These are phyloP conservation scores for Intellagama lesueurii DNA, from an alignment of 2,797 vertebrate species.

Conservation along the genomic window DNA sequence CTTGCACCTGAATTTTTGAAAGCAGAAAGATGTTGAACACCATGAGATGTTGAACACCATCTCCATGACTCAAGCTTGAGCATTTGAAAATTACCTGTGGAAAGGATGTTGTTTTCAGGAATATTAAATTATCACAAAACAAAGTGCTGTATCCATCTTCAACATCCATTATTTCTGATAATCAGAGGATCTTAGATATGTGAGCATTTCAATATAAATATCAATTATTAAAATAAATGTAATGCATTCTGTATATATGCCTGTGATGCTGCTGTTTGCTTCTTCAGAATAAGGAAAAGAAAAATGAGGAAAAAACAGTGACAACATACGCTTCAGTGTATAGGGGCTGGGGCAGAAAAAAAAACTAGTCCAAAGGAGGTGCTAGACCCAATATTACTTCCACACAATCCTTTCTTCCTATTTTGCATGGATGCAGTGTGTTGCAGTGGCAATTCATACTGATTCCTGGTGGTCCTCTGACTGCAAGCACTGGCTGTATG, in stretches of 20 bases:
- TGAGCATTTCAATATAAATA: constrained; percentile 71
- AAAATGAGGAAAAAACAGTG: not conserved
- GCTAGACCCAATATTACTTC: not conserved
- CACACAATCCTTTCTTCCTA: too few relatives aligned
- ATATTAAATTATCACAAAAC: constrained; percentile 71
- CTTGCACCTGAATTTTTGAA: too few relatives aligned
- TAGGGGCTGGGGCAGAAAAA: not conserved
- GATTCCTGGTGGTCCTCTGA: not conserved
- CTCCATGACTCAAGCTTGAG: too few relatives aligned
- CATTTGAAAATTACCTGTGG: constrained; percentile 53
- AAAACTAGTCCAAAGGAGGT: not conserved
- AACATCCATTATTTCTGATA: constrained; percentile 70
- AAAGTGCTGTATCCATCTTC: constrained; percentile 65
- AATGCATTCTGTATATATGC: constrained; percentile 60
- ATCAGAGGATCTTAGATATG: constrained; percentile 65
- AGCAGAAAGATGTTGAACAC: too few relatives aligned
- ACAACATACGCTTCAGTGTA: constrained; percentile 51
- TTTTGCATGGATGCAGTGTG: not conserved
- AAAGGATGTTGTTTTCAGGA: constrained; percentile 55
- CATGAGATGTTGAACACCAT: too few relatives aligned
- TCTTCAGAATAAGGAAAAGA: constrained; percentile 49
- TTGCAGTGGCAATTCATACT: not conserved
- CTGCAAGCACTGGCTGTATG: too few relatives aligned
- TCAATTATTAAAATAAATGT: constrained; percentile 69
- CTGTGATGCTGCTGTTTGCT: constrained; percentile 54